A percentile compares a stretch with the other conserved stretches of the same genome.
These are phyloP conservation scores for Zonitis immaculata DNA, from an alignment of 2,888 invertebrate genomes.

Conservation along the genomic window DNA sequence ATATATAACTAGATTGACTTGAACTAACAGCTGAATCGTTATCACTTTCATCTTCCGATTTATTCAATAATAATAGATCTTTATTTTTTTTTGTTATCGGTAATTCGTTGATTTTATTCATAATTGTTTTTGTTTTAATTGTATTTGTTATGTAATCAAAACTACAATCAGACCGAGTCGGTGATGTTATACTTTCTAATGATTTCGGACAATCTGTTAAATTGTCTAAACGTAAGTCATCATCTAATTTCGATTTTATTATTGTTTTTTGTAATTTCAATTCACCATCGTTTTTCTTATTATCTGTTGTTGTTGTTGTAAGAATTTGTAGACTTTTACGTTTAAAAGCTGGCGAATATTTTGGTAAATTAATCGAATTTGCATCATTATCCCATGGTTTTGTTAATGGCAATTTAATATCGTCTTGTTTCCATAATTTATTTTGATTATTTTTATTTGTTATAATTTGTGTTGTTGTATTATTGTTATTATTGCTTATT, in stretches of 20 bases:
- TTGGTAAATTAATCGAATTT: constrained; percentile 58
- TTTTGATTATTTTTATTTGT: constrained; percentile 30
- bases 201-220: constrained; percentile 52
- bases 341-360: constrained; percentile 80
- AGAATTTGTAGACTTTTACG: constrained; percentile 68
- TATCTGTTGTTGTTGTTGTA: constrained; percentile 28
- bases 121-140: constrained; percentile 2
- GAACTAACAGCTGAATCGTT: constrained; percentile 87
- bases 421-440: constrained; percentile 28
- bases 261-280: constrained; percentile 17
- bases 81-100: constrained; percentile 6
- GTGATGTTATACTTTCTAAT: constrained; percentile 56
- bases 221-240: constrained; percentile 24
- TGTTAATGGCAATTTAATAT: constrained; percentile 24
- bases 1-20: constrained; percentile 73
- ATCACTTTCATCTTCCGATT: constrained; percentile 64
- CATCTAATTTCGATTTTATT: constrained; percentile 26
- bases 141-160: constrained; percentile 48
- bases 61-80: constrained; percentile 18
- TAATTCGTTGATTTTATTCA: constrained; percentile 1
- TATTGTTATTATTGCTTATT: constrained; percentile 76
- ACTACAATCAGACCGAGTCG: constrained; percentile 56
- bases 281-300: background rate
- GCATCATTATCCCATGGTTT: constrained; percentile 37
- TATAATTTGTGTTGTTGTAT: too few relatives aligned